Percentiles rank a stretch among this genome's conserved stretches.
These are phyloP conservation scores for Strigamia maritima DNA, from an alignment of 2,888 invertebrate genomes.

Conservation along the genomic window DNA sequence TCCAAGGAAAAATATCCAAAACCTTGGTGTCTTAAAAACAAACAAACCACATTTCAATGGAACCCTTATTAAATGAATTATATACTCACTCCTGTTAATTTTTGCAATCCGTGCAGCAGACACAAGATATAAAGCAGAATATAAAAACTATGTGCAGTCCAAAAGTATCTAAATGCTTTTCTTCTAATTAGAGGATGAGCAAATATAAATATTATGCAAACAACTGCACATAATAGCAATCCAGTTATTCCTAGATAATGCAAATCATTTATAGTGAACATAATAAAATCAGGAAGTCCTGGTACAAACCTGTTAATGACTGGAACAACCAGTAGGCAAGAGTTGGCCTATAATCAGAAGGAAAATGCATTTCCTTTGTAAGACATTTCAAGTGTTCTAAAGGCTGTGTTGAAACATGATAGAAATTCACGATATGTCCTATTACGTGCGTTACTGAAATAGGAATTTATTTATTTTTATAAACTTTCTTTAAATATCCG, in stretches of 20 bases:
- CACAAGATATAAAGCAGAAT: slow-evolving; percentile 79
- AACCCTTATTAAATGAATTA: not conserved
- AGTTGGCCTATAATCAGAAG: slow-evolving; percentile 89
- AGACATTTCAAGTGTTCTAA: slow-evolving; percentile 86
- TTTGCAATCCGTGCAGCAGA: slow-evolving; percentile 83
- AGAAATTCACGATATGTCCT: slow-evolving; percentile 95
- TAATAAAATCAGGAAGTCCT: no score
- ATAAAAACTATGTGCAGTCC: slow-evolving; percentile 88
- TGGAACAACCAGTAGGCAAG: slow-evolving; percentile 94
- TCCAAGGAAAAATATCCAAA: slow-evolving; percentile 90
- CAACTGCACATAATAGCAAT: slow-evolving; percentile 79
- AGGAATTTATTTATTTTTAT: not conserved
- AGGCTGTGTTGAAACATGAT: slow-evolving; percentile 93
- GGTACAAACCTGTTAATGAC: slow-evolving; percentile 91
- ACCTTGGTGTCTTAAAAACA: slow-evolving; percentile 61
- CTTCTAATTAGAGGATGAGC: slow-evolving; percentile 89
- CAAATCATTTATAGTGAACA: slow-evolving; percentile 3
- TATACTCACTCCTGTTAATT: slow-evolving; percentile 73
- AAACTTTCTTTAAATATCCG: not conserved
- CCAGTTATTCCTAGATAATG: slow-evolving; percentile 71
- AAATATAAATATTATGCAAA: slow-evolving; percentile 95
- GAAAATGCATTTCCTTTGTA: slow-evolving; percentile 89
- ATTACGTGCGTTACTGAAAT: slow-evolving; percentile 74
- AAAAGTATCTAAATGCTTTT: slow-evolving; percentile 92
- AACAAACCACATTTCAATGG: not conserved